Evolutionary conservation across 53 echinoderm and acorn worm species (phyloP), one percentile per base, ranked within the genome.

Genomic region (Luidia sarsii): DNA sequence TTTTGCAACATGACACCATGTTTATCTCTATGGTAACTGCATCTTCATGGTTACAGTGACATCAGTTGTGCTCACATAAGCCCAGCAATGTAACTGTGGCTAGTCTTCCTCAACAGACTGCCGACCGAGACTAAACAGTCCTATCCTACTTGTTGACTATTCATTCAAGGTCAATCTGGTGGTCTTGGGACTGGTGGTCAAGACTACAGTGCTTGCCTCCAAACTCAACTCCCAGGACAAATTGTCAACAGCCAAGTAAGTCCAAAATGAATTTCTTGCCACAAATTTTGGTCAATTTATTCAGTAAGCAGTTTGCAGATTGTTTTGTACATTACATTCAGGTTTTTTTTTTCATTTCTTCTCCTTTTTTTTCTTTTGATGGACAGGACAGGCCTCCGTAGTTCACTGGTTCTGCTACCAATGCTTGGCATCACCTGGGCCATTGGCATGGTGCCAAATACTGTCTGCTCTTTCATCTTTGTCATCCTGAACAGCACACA

Each of bases 401-500:
- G 75, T 25, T 43, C 75, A 29, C 75, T 75, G 28, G 75, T 75
- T 16, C 31, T 75, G 41, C 20, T 75, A 32, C 75, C 75, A 2
- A 43, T 75, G 75, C 75, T 75, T 45, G 75, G 75, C 8, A 60
- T 75, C 41, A 57, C 75, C 27, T 75, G 75, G 75, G n/a, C 29
- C n/a, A 31, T 41, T 15, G 75, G 75, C 15, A 43, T 75, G 28
- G 2, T 60, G 3, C n/a, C 30, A 29, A 59, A 75, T 21, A 19
- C 60, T 32, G 38, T 36, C 16, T 75, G 57, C 22, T n/a, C 43
- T 19, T 75, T 45, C 60, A 60, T 31, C 33, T 75, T 75, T 56
- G 75, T 75, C 30, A 59, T 75, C 59, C n/a, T 61, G 60, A 75
- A 75, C 61, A 75, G 75, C 39, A 59, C 60, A 59, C 75, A 75